Evolutionary conservation across 1,140 invertebrate genomes (phyloP).

Genomic region (Drosophila melanica): DNA sequence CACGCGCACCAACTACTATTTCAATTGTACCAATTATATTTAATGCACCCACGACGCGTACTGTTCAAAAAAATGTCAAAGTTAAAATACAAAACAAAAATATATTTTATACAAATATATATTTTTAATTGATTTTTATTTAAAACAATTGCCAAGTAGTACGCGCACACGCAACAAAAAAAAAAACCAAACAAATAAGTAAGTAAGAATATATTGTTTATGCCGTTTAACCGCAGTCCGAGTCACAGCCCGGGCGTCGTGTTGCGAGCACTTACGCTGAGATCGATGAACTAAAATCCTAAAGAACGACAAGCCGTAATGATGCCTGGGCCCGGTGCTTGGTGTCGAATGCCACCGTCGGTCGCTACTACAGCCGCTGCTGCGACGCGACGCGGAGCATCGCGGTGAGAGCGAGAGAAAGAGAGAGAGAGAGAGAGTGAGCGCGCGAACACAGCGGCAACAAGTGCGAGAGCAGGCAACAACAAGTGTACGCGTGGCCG

Average conservation of each 20-base stretch:
- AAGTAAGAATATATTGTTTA: slow-evolving; percentile 17
- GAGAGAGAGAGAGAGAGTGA: slow-evolving; percentile 12
- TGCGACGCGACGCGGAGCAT: too few species aligned
- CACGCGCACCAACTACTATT: slow-evolving; percentile 9
- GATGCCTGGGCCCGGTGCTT: slow-evolving; percentile 47
- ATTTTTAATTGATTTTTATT: slow-evolving; percentile 31
- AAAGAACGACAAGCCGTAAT: slow-evolving; percentile 63
- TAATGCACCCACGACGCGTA: slow-evolving; percentile 30
- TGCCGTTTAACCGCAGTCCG: slow-evolving; percentile 20
- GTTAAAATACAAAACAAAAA: slow-evolving; percentile 1
- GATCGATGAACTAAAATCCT: slow-evolving; percentile 78
- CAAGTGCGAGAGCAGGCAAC: slow-evolving; percentile 30
- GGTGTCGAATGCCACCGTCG: slow-evolving; percentile 22
- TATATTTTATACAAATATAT: slow-evolving; percentile 5
- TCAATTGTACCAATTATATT: slow-evolving; percentile 12
- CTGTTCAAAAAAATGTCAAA: too few species aligned
- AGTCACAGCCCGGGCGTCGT: slow-evolving; percentile 25
- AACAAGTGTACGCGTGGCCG: slow-evolving; percentile 78
- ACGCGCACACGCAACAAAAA: slow-evolving; percentile 16
- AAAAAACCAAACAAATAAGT: slow-evolving; percentile 17
- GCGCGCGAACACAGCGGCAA: background rate
- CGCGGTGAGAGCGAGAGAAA: slow-evolving; percentile 8
- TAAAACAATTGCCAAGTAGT: slow-evolving; percentile 23
- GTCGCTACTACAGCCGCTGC: slow-evolving; percentile 19
- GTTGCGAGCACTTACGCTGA: slow-evolving; percentile 77